Base-by-base conservation (phyloP, 2,888 invertebrate species). In the Netelia inedita region DNA sequence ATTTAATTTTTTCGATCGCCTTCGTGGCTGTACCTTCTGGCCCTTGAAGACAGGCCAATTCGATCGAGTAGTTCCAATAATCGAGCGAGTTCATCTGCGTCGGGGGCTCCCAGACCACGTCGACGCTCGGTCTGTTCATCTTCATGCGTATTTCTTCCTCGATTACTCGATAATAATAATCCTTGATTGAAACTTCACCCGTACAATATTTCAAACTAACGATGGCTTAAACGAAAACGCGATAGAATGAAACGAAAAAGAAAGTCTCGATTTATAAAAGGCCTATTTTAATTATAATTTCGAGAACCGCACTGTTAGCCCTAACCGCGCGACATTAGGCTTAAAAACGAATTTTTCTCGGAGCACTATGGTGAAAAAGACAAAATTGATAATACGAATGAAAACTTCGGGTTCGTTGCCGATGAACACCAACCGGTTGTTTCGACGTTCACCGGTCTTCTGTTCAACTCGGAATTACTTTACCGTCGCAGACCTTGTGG, bases 21-120 rank as follows among this genome's bases (percentile, higher is more conserved):
- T 63, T 63, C n/a, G 8, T 9, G n/a, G 61, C 74, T 71, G 63
- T 93, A 97, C 97, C 97, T 96, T 97, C 96, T 87, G 96, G 96
- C 90, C 96, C 97, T 93, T 96, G 95, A 89, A 97, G 94, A 93
- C 97, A 97, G 93, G 97, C 97, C 94, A 97, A 94, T 93, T 97
- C 97, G 89, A 97, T 96, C 68, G 97, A 96, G 93, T 97, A 97
- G 95, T 97, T 97, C 97, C 97, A 97, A 91, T 96, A 96, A 93
- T 97, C 97, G 93, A 97, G 94, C 73, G 97, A 97, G 91, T 96
- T 96, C 88, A 96, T 94, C 85, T 95, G 93, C 65, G 94, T 90
- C 81, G 93, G 89, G 21, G 93, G 91, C 46, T 94, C 94, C 93
- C 92, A 93, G 89, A 91, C 94, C 90, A 89, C 93, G 88, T 91